Base-by-base conservation (phyloP, 2,797 vertebrate species). In the Molossus molossus region DNA sequence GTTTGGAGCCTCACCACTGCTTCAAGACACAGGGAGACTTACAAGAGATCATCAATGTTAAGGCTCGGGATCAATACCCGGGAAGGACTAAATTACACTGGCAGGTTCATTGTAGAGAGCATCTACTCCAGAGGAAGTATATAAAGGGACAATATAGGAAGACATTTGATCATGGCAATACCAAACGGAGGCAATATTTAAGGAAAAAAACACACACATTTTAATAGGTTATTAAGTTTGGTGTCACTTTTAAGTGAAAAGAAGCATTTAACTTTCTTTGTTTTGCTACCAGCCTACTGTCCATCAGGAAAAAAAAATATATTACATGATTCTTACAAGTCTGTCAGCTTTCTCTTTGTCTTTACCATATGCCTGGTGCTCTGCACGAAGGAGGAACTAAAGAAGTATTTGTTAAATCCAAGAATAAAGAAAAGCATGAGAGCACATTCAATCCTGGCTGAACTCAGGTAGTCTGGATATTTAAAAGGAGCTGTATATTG, bases 111-210 rank as follows among this genome's bases (percentile, higher is more conserved):
- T 69, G 7, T 65, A 64, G 40, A 77, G 50, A 23, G 7, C 33
- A 76, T 94, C 80, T 75, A 62, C 64, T 86, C 33, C 69, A 75
- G 29, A 70, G 8, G 50, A 94, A 94, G 80, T 64, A 67, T 70
- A 57, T 29, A 60, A 8, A 57, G 7, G 23, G 2, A 62, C 0
- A 76, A 37, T 12, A 58, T 10, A 85, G n/a, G 58, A 60, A 80
- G 64, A 53, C 37, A 62, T 67, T n/a, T 69, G 27, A 83, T 64
- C 33, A 87, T 45, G 12, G 9, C 3, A 60, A 81, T 18, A 62
- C 13, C 50, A 83, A 88, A 70, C 9, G 5, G 5, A 58, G 33
- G 9, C 72, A 79, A 83, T 55, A 60, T 18, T 91, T 57, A 67
- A 80, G 62, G 45, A 62, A 81, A 65, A 65, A 67, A 95, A 75